These are phyloP conservation scores for Idaea aversata DNA, from an alignment of 2,888 invertebrate genomes.

Conservation along the genomic window DNA sequence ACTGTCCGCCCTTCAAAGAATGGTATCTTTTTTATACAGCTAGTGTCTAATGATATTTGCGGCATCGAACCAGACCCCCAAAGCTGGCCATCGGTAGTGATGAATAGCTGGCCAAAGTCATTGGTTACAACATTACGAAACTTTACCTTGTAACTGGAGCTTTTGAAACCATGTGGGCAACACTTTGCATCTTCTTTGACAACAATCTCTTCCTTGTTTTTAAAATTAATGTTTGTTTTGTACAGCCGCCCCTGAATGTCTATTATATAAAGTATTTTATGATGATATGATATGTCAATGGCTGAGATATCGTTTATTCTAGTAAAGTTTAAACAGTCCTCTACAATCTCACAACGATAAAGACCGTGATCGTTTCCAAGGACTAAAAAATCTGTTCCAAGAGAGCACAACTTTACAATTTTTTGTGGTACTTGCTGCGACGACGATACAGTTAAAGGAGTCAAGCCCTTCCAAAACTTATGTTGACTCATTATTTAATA, in stretches of 20 bases:
- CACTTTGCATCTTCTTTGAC: constrained; percentile 83
- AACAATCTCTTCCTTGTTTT: constrained; percentile 80
- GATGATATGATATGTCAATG: constrained; percentile 83
- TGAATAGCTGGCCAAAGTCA: constrained; percentile 82
- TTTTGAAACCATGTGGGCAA: constrained; percentile 84
- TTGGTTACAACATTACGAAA: constrained; percentile 82
- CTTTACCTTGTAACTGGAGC: constrained; percentile 81
- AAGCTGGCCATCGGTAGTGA: constrained; percentile 84
- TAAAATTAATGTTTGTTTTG: constrained; percentile 78
- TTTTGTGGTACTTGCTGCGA: constrained; percentile 69
- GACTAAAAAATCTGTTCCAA: constrained; percentile 63
- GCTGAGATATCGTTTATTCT: constrained; percentile 77
- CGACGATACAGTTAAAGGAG: constrained; percentile 52
- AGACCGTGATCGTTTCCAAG: constrained; percentile 71
- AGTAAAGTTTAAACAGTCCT: constrained; percentile 63
- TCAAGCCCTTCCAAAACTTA: constrained; percentile 73
- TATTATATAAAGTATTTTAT: constrained; percentile 81
- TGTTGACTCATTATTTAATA: constrained; percentile 71
- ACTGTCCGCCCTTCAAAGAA: constrained; percentile 86
- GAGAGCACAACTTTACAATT: constrained; percentile 68
- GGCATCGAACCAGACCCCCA: constrained; percentile 86
- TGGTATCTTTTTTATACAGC: constrained; percentile 82
- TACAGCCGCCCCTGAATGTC: constrained; percentile 82
- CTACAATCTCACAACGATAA: constrained; percentile 64
- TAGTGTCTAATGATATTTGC: constrained; percentile 82